Evolutionary conservation across 2,113 vertebrate species (phyloP), one percentile per base, ranked within the genome.

Genomic region (Odocoileus hemionus): DNA sequence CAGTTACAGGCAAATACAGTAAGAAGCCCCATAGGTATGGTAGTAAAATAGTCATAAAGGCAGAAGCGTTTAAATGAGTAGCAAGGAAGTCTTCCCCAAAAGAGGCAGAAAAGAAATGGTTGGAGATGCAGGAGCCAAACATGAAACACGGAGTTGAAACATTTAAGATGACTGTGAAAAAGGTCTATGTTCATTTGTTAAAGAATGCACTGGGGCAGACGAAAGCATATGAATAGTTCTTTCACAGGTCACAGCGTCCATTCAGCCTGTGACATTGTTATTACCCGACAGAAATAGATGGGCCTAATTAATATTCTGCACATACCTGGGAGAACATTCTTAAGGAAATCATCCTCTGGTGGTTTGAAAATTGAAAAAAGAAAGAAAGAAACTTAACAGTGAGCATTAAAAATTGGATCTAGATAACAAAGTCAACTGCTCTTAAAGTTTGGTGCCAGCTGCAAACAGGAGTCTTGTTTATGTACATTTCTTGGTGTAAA

Each of bases 271-370:
- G 99, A 99, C 99, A 99, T 99, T 99, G 99, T 99, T 99, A 99
- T 99, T 99, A 99, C 99, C 98, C 98, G 84, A 99, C 98, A 99
- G 99, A 99, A 99, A 99, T 99, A 99, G 99, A 99, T 99, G 99
- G 99, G 98, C 99, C 99, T 99, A 99, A 99, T 99, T 99, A 99
- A 99, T 99, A 99, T 99, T 99, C 99, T 99, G 99, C 99, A 99
- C 99, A 99, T 99, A 99, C 99, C 99, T 99, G 99, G 98, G 98
- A 97, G 98, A 99, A 99, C 99, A 99, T 99, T 99, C 99, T 99
- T 99, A 99, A 99, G 98, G 98, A 99, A 99, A 99, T 99, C 98
- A 99, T 99, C 98, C 98, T 98, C 98, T 98, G 98, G 98, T 99
- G 98, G 98, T 97, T 98, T 98, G 93, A 92, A 96, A 98, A 98